A percentile compares a stretch with the other conserved stretches of the same genome.
Conservation (phyloP, 2,797 vertebrate species). For the Manis javanica region DNA sequence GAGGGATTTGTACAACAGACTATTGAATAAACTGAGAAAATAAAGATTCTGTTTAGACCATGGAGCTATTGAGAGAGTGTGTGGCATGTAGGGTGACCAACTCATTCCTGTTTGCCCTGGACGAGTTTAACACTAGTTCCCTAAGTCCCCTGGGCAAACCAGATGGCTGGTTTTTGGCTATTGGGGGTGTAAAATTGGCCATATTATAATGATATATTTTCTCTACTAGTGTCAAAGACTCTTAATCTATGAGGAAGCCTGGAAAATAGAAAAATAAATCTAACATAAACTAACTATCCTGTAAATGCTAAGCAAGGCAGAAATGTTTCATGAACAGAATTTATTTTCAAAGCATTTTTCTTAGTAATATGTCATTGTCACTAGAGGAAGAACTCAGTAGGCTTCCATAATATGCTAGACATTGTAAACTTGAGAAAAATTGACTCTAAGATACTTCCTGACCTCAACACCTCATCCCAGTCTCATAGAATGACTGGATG, state of each 20-base stretch:
- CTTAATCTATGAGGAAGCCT: not conserved
- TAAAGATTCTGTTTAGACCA: not conserved
- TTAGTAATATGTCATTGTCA: not conserved
- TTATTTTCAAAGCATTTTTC: not conserved
- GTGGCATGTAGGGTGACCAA: not conserved
- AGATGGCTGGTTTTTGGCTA: not conserved
- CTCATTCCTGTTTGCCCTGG: fast-evolving
- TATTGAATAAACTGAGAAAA: not conserved
- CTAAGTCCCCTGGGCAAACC: not conserved
- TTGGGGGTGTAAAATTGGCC: not conserved
- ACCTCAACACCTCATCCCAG: not conserved
- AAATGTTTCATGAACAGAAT: not conserved
- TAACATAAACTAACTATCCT: not conserved
- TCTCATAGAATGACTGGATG: not conserved
- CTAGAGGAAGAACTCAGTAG: not conserved
- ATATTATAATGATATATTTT: not conserved
- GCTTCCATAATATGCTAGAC: not conserved
- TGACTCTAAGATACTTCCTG: not conserved
- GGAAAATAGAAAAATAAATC: not conserved
- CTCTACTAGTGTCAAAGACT: not conserved
- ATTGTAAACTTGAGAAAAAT: not conserved
- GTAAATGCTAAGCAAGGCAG: not conserved
- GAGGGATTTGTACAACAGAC: not conserved
- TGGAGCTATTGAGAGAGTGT: too few species aligned
- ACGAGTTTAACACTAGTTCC: not conserved